Evolutionary conservation across 2,113 vertebrate species (phyloP).

Genomic region (Oostethus manadensis): DNA sequence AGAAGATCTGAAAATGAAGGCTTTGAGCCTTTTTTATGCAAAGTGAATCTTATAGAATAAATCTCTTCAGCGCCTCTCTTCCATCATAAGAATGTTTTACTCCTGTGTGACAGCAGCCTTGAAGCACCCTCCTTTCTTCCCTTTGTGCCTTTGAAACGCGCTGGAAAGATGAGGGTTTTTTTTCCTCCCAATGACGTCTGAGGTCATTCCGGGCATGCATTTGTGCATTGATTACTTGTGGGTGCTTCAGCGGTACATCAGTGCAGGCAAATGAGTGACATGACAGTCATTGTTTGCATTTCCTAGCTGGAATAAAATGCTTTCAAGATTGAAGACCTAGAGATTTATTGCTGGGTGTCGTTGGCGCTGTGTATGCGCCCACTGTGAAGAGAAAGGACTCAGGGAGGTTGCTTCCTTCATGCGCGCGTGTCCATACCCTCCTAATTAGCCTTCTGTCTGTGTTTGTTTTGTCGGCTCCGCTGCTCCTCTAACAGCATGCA

Average conservation of each 20-base stretch:
- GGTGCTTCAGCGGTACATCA: conserved; percentile 8
- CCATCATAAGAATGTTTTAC: conserved; percentile 28
- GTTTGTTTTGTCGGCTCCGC: conserved; percentile 51
- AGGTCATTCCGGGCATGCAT: conserved; percentile 39
- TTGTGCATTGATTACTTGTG: conserved; percentile 43
- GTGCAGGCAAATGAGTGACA: conserved; percentile 12
- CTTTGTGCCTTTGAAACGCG: conserved; percentile 42
- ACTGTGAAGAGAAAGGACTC: conserved; percentile 39
- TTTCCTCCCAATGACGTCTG: conserved; percentile 31
- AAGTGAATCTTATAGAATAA: conserved; percentile 21
- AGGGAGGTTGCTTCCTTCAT: conserved; percentile 31
- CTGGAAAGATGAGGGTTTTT: conserved; percentile 29
- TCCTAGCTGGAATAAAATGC: conserved; percentile 3
- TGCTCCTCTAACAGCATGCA: conserved; percentile 49
- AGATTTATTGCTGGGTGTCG: conserved; percentile 21
- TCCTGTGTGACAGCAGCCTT: conserved; percentile 39
- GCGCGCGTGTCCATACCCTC: conserved; percentile 9
- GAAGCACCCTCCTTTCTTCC: conserved; percentile 38
- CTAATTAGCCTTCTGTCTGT: conserved; percentile 62
- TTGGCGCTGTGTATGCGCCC: conserved; percentile 9
- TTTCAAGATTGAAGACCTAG: conserved; percentile 14
- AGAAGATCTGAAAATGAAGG: conserved; percentile 33
- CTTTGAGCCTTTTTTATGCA: conserved; percentile 24
- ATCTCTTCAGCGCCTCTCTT: conserved; percentile 24
- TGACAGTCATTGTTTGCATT: conserved; percentile 8